phyloP scores from a whole-genome alignment of 2,888 invertebrate species.

The Oligia latruncula region DNA sequence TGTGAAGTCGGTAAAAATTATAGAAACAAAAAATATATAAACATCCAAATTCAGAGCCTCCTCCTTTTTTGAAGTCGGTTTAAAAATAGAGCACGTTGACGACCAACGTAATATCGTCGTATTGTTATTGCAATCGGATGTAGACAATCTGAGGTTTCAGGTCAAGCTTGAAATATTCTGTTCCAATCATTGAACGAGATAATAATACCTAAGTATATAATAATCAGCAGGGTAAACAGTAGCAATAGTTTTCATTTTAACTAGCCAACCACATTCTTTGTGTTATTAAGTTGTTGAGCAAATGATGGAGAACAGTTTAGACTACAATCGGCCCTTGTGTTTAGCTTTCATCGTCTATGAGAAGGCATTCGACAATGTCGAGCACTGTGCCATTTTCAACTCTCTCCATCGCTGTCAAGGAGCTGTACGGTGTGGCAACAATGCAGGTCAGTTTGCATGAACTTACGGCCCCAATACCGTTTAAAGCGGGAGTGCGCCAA shows the following conservation, averaged over 20 bases:
- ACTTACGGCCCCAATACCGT: background rate
- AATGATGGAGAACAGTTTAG: too few species aligned
- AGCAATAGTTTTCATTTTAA: background rate
- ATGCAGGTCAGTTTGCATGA: background rate
- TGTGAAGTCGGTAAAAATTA: too few species aligned
- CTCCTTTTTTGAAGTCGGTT: background rate
- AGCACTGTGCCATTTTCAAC: too few species aligned
- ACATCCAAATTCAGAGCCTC: too few species aligned
- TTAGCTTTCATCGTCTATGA: too few species aligned
- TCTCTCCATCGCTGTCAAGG: too few species aligned
- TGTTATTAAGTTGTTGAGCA: too few species aligned
- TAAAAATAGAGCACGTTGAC: background rate
- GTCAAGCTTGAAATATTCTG: conserved; percentile 2
- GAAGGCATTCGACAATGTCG: too few species aligned
- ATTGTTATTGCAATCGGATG: conserved; percentile 9
- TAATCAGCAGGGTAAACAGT: background rate
- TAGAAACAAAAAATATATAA: background rate
- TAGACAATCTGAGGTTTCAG: background rate
- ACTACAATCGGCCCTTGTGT: too few species aligned
- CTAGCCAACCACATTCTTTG: too few species aligned
- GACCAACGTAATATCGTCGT: background rate
- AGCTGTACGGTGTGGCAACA: background rate
- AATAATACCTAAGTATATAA: background rate
- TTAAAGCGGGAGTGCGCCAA: background rate
- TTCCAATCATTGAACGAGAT: background rate